Conservation (phyloP, 2,888 invertebrate genomes). For the Macrophya annulata region DNA sequence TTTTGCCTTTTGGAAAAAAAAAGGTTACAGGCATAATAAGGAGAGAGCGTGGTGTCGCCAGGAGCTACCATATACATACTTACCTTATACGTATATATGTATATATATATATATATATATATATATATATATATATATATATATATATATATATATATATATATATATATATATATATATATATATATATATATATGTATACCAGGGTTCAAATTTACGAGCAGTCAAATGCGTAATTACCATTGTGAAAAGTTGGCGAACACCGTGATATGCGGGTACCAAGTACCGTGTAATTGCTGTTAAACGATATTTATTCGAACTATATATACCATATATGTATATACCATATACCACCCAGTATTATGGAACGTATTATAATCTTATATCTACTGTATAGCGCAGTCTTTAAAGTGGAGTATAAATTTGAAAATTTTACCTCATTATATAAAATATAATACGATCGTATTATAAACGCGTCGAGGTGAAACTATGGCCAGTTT, state of each 20-base stretch:
- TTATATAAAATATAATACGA: too few species aligned
- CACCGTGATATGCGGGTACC: conserved; percentile 41
- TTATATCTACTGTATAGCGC: neutral
- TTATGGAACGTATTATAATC: too few species aligned
- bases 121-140: too few species aligned
- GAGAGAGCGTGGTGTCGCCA: conserved; percentile 8
- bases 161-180: too few species aligned
- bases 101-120: too few species aligned
- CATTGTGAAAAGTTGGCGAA: conserved; percentile 70
- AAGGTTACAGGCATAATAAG: neutral
- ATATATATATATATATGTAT: too few species aligned
- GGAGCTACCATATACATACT: conserved; percentile 2
- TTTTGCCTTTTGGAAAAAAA: neutral
- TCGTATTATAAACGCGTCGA: too few species aligned
- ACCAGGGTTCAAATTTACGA: conserved; percentile 69
- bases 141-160: too few species aligned
- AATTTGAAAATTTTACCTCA: too few species aligned
- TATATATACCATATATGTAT: neutral
- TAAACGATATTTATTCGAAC: conserved; percentile 11
- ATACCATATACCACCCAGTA: neutral
- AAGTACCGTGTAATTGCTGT: conserved; percentile 45
- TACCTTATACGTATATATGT: too few species aligned
- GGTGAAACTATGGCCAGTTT: too few species aligned
- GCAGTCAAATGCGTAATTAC: conserved; percentile 72
- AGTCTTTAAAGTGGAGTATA: too few species aligned